Base-by-base conservation (phyloP, 2,797 vertebrate species). In the Cuniculus paca region DNA sequence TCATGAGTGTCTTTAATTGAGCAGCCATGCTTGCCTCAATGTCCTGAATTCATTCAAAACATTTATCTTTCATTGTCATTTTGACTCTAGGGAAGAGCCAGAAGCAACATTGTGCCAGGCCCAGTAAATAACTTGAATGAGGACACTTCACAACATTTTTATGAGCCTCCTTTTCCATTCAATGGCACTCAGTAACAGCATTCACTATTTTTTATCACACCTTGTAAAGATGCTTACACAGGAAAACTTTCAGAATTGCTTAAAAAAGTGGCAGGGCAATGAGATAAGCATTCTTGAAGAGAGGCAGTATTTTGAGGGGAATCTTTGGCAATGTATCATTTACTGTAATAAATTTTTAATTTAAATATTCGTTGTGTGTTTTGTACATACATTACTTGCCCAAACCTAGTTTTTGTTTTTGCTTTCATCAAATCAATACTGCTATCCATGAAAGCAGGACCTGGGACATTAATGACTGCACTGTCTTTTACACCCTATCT, bases 401-500 rank as follows among this genome's bases (percentile, higher is more conserved):
- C 60, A 65, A 88, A 88, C 42, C 39, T 60, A 24, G 3, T n/a
- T 95, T 52, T 10, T 31, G 12, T 11, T 75, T 85, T 81, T 56
- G 7, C 39, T 93, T 95, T 88, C 31, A 45, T 82, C 36, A 91
- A 90, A 83, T 54, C 52, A 92, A 19, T 75, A 83, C 65, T 24
- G 20, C 36, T 39, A 81, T 34, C 58, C 28, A 77, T 45, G 20
- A 84, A 8, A 84, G 17, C 56, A 56, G 22, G 34, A 95, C 52
- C 39, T 28, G 48, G 26, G 20, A 14, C 19, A 31, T 81, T 92
- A 68, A 83, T 80, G 83, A 81, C 78, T 79, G 34, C 28, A 48
- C 63, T 95, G 11, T 56, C 54, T 78, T 94, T 91, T 78, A 94
- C 2, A 74, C 88, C 24, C 58, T 70, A 88, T 48, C 20, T 74